Evolutionary conservation across 2,888 invertebrate genomes (phyloP).

Genomic region (Neoitamus cyanurus): DNA sequence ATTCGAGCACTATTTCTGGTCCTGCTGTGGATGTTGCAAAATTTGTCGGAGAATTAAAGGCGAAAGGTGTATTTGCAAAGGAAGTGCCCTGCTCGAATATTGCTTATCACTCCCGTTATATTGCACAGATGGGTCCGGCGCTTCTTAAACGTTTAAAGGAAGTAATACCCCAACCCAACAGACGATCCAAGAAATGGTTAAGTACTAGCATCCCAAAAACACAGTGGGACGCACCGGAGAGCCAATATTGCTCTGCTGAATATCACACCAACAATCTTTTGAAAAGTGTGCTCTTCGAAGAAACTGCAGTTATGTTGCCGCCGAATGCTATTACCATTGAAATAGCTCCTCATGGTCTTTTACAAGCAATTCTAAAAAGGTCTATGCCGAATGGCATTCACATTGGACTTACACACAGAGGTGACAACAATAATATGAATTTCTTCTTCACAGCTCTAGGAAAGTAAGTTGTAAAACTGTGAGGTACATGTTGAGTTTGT

Average conservation of each 20-base stretch:
- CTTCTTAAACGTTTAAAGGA: constrained; percentile 73
- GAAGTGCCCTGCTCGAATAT: constrained; percentile 88
- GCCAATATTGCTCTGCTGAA: constrained; percentile 78
- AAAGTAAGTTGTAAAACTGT: constrained; percentile 63
- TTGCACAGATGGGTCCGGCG: constrained; percentile 75
- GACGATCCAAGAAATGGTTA: constrained; percentile 82
- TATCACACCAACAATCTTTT: constrained; percentile 89
- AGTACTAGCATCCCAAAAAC: constrained; percentile 82
- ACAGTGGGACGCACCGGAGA: constrained; percentile 76
- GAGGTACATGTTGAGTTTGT: neutral
- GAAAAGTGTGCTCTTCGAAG: constrained; percentile 71
- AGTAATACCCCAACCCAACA: constrained; percentile 74
- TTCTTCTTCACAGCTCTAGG: constrained; percentile 66
- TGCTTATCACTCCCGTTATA: constrained; percentile 89
- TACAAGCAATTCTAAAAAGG: constrained; percentile 75
- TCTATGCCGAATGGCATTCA: constrained; percentile 70
- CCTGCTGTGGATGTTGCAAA: constrained; percentile 75
- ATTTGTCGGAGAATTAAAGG: constrained; percentile 75
- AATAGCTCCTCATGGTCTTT: constrained; percentile 76
- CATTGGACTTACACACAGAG: constrained; percentile 72
- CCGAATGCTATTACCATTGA: constrained; percentile 74
- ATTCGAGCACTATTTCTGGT: constrained; percentile 92
- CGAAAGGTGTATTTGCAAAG: constrained; percentile 81
- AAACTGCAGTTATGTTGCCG: constrained; percentile 72
- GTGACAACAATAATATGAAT: constrained; percentile 67